A percentile compares a stretch with the other conserved stretches of the same genome.
Evolutionary conservation across 1,140 invertebrate species (phyloP).

Genomic region (Sycophaga agraensis): DNA sequence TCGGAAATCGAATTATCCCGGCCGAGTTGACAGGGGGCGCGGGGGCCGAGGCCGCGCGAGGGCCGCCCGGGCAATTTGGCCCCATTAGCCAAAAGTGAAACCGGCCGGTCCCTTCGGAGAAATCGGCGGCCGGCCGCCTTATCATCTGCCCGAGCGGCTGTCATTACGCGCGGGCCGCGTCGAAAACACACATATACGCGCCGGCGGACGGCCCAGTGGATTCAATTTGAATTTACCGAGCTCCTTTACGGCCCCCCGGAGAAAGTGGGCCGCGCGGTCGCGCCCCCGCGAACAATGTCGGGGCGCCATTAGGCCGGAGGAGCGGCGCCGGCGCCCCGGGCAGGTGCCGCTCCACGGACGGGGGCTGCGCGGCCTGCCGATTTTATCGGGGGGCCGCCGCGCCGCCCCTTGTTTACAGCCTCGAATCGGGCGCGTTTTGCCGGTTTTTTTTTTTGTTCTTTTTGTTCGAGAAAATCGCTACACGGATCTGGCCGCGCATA

Average conservation of each 20-base stretch:
- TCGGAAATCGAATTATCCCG: slow-evolving; percentile 23
- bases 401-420: slow-evolving; percentile 35
- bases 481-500: slow-evolving; percentile 51
- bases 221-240: too few relatives aligned
- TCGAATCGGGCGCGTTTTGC: slow-evolving; percentile 27
- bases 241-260: too few relatives aligned
- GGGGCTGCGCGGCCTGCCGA: not conserved
- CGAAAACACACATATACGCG: too few relatives aligned
- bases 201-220: too few relatives aligned
- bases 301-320: too few relatives aligned
- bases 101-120: too few relatives aligned
- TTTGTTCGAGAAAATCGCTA: slow-evolving; percentile 49
- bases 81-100: too few relatives aligned
- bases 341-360: not conserved
- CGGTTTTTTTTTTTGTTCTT: slow-evolving; percentile 38
- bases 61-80: not conserved
- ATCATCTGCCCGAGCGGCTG: too few relatives aligned
- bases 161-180: too few relatives aligned
- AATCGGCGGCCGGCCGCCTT: too few relatives aligned
- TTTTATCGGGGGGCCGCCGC: slow-evolving; percentile 18
- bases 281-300: too few relatives aligned
- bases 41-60: not conserved
- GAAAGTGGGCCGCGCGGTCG: too few relatives aligned
- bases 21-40: not conserved
- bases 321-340: not conserved